Evolutionary conservation across 1,140 invertebrate genomes (phyloP), one percentile per base, ranked within the genome.

Genomic region (Cataglyphis hispanica): DNA sequence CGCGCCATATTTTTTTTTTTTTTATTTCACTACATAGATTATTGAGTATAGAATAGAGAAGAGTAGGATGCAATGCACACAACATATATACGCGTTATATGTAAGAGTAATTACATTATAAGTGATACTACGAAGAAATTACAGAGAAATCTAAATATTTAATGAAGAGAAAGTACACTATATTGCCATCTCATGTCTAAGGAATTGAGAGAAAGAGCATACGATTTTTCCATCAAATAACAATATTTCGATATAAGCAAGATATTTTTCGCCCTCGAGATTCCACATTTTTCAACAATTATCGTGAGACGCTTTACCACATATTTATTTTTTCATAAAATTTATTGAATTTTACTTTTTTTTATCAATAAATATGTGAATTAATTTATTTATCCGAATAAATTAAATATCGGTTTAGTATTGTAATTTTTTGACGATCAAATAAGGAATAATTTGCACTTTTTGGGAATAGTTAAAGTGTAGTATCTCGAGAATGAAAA

Each of bases 31-130:
- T 84, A 66, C 19, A 63, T 66, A 70, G 76, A 83, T 86, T 50
- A 50, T 50, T 85, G 63, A 77, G 69, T 88, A 72, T 89, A 58
- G 72, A 72, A 76, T 64, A 89, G 84, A 86, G 87, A 86, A 86
- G 8, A 86, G 8, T 61, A 72, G 67, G 43, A 37, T 60, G 64
- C 46, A 89, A 86, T 56, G 63, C 78, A 40, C 66, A 27, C 16
- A 19, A 58, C 2, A 25, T 34, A 56, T 69, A 43, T 40, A 31
- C 10, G 43, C 76, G 22, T 31, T 34, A 72, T 60, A 74, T 77
- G 34, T 80, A 80, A 80, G 46, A 50, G 70, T 81, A 87, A 61
- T 69, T 61, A 77, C 7, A 64, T 67, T 27, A 43, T 86, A 85
- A 61, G 56, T 87, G 58, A 63, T 40, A 46, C 75, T 80, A 80